A percentile compares a stretch with the other conserved stretches of the same genome.
Conservation (phyloP, 2,797 vertebrate genomes). For the Rhabdophis nuchalis region DNA sequence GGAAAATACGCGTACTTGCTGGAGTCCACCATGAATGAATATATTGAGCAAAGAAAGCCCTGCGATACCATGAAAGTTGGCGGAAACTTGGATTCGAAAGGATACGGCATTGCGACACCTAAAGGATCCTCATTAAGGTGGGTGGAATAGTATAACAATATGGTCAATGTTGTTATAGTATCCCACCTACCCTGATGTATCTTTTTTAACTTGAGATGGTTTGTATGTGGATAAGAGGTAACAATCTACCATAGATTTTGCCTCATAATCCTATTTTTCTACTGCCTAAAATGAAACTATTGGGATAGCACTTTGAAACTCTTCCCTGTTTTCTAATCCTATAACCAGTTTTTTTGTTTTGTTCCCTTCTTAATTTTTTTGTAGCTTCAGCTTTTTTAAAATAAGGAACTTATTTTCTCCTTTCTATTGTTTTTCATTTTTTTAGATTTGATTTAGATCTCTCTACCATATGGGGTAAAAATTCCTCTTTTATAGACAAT, state of each 20-base stretch:
- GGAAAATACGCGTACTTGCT: slow-evolving; percentile 98
- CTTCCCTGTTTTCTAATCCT: slow-evolving; percentile 63
- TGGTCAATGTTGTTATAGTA: slow-evolving; percentile 99
- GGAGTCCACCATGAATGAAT: slow-evolving; percentile 99
- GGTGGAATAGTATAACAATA: slow-evolving; percentile 99
- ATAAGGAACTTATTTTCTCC: slow-evolving; percentile 64
- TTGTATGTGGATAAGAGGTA: slow-evolving; percentile 96
- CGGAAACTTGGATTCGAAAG: slow-evolving; percentile 99
- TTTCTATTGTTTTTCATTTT: slow-evolving; percentile 57
- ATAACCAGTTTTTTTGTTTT: slow-evolving; percentile 49
- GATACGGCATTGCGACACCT: slow-evolving; percentile 99
- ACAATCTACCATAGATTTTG: slow-evolving; percentile 69
- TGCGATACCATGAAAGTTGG: slow-evolving; percentile 99
- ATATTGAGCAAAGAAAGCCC: slow-evolving; percentile 98
- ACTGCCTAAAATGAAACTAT: slow-evolving; percentile 65
- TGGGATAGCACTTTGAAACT: slow-evolving; percentile 63
- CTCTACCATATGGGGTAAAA: slow-evolving; percentile 66
- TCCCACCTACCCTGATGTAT: slow-evolving; percentile 99
- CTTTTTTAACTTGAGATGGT: slow-evolving; percentile 98
- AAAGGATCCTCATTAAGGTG: slow-evolving; percentile 99
- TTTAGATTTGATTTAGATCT: slow-evolving; percentile 67
- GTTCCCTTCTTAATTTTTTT: slow-evolving; percentile 3
- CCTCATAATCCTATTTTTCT: slow-evolving; percentile 48
- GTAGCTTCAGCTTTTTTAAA: slow-evolving; percentile 60
- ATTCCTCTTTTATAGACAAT: slow-evolving; percentile 68